These are phyloP conservation scores for Hedychridium roseum DNA, from an alignment of 2,888 invertebrate species.

Conservation along the genomic window DNA sequence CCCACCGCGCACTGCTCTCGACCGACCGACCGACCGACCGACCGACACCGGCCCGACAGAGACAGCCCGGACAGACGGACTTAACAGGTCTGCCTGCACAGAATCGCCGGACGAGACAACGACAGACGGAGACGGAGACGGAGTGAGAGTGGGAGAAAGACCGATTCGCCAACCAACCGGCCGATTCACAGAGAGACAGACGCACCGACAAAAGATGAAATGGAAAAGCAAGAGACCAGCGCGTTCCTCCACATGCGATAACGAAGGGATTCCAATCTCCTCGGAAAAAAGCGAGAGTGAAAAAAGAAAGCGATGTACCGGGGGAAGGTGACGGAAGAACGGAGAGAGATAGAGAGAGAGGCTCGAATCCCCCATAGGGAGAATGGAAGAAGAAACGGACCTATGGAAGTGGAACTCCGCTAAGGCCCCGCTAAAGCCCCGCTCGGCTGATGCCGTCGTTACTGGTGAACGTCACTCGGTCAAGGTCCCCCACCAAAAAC, in stretches of 20 bases:
- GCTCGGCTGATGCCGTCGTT: slow-evolving; percentile 9
- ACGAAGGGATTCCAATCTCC: too few species aligned
- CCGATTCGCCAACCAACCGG: slow-evolving; percentile 20
- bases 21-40: slow-evolving; percentile 34
- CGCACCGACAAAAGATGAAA: too few species aligned
- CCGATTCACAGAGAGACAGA: slow-evolving; percentile 26
- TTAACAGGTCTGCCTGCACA: not conserved
- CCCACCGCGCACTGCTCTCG: slow-evolving; percentile 35
- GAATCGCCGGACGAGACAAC: slow-evolving; percentile 8
- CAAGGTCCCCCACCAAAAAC: slow-evolving; percentile 59
- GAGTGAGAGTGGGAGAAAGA: slow-evolving; percentile 17
- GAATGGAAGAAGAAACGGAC: slow-evolving; percentile 14
- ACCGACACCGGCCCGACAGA: slow-evolving; percentile 36
- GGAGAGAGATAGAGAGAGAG: not conserved
- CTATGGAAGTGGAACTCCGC: slow-evolving; percentile 3
- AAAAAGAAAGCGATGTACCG: too few species aligned
- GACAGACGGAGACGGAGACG: slow-evolving; percentile 5
- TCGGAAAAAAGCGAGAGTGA: too few species aligned
- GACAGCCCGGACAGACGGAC: too few species aligned
- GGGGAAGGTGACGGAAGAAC: not conserved
- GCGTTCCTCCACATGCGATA: too few species aligned
- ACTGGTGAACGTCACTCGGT: slow-evolving; percentile 56
- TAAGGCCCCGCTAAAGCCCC: not conserved
- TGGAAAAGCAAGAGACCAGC: too few species aligned
- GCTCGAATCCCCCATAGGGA: slow-evolving; percentile 6